Evolutionary conservation across 1,140 invertebrate genomes (phyloP).

Genomic region (Trichonephila clavipes): DNA sequence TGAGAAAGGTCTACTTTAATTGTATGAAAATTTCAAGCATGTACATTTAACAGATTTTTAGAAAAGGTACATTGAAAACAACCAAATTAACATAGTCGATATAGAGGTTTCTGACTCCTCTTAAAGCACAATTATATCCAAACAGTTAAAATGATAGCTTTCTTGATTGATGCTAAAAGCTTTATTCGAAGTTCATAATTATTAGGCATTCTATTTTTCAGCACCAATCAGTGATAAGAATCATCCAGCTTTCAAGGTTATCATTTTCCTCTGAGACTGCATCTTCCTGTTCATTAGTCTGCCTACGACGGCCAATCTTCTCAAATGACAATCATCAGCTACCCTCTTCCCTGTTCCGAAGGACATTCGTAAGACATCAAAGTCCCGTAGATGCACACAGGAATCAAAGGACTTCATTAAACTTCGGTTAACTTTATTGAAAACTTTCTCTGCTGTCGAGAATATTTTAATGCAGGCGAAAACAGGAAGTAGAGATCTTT

Average conservation of each 20-base stretch:
- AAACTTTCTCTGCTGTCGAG: not conserved
- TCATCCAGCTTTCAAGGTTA: not conserved
- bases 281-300: not conserved
- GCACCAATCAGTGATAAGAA: not conserved
- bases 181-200: not conserved
- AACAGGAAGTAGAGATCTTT: too few species aligned
- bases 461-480: not conserved
- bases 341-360: not conserved
- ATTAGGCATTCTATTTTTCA: not conserved
- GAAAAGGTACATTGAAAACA: too few species aligned
- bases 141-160: too few species aligned
- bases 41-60: too few species aligned
- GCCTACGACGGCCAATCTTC: not conserved
- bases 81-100: too few species aligned
- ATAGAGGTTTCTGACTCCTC: too few species aligned
- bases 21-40: too few species aligned
- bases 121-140: too few species aligned
- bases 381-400: not conserved
- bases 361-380: not conserved
- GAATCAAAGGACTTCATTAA: slow-evolving; percentile 5
- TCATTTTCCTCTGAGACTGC: not conserved
- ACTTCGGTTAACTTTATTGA: slow-evolving; percentile 10
- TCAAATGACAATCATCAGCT: not conserved
- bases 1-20: too few species aligned
- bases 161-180: not conserved